Percentiles rank a stretch among this genome's conserved stretches.
phyloP scores from a whole-genome alignment of 2,113 vertebrate species.

The Dipodomys stephensi region DNA sequence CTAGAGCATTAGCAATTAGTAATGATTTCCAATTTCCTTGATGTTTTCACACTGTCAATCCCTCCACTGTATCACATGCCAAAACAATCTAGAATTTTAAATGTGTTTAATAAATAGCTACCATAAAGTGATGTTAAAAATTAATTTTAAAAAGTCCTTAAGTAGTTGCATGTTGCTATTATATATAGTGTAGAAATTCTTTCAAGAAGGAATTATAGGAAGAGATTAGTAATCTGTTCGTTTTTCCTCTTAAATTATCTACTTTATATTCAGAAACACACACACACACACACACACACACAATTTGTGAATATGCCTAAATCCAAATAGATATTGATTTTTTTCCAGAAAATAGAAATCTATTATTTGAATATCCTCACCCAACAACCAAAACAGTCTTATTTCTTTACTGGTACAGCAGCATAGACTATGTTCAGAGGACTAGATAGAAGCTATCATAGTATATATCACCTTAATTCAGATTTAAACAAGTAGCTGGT shows the following conservation, averaged over 20 bases:
- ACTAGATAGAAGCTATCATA: too few species aligned
- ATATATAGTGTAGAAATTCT: background rate
- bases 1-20: slow-evolving; percentile 19
- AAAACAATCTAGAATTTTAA: slow-evolving; percentile 10
- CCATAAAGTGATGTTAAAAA: background rate
- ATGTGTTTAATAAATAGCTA: background rate
- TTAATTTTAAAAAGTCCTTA: background rate
- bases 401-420: background rate
- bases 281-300: background rate
- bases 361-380: background rate
- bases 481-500: background rate
- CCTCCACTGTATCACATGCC: background rate
- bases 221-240: background rate
- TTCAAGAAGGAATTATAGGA: background rate
- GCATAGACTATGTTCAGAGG: too few species aligned
- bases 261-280: background rate
- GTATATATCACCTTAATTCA: too few species aligned
- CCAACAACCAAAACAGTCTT: background rate
- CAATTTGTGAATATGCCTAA: background rate
- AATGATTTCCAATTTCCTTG: slow-evolving; percentile 14
- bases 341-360: background rate
- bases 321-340: background rate
- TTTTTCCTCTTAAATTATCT: background rate
- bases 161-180: background rate
- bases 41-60: background rate